Evolutionary conservation across 1,140 invertebrate species (phyloP), one percentile per base, ranked within the genome.

Genomic region (Mya arenaria): DNA sequence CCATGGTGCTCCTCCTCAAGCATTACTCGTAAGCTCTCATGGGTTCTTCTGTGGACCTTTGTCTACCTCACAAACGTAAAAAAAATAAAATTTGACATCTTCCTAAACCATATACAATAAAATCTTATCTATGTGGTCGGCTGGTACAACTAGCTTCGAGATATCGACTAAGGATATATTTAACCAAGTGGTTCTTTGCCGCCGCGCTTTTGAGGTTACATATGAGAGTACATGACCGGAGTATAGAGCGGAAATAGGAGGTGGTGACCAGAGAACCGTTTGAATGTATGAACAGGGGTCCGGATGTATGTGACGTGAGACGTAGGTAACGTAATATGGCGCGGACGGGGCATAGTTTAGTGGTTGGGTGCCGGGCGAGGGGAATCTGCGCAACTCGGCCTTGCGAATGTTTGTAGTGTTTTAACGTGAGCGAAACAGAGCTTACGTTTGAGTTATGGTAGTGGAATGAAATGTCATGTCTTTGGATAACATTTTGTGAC

Each of bases 351-450:
- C 72, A 75, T 15, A 75, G 1, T 5, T 19, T 41, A 17, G 6
- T 62, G 5, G 4, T 39, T 75, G 8, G 5, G 58, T 75, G 72
- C 13, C 56, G 55, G 1, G 1, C 2, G 3, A 75, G 4, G n/a
- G 72, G 55, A 32, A 75, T 62, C 15, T 1, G 15, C 10, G 55
- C 19, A 1, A 28, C 5, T 13, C 41, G 55, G 23, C 72, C 72
- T 25, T 62, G 56, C 5, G 58, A 75, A 30, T 75, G 72, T 62
- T 75, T 75, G 25, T 39, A 75, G 30, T n/a, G 23, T 1, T 0
- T 3, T n/a, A 75, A 23, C 1, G 56, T 10, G 6, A 75, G 58
- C 4, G 6, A 8, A 17, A 74, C n/a, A 6, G 52, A 37, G 4
- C 3, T 1, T 2, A 62, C 15, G 1, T 6, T 2, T 15, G 55